A percentile compares a stretch with the other conserved stretches of the same genome.
phyloP scores from a whole-genome alignment of 2,797 vertebrate species.

The Hafferia zeledoni region DNA sequence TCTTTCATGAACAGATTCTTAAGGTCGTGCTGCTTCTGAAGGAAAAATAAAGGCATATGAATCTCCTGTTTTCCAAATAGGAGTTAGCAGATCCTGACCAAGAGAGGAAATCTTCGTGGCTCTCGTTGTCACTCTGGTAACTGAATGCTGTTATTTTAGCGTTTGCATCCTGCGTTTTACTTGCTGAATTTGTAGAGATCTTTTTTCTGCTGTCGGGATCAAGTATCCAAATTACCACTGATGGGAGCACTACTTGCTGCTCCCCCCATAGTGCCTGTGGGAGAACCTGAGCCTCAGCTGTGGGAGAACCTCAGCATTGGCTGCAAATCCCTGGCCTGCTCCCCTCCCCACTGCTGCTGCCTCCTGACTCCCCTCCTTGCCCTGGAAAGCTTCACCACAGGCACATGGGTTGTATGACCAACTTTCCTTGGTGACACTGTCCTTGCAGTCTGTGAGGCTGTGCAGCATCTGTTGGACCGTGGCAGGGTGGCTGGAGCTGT shows the following conservation, averaged over 20 bases:
- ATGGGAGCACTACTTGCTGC: accelerated
- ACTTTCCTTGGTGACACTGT: neutral
- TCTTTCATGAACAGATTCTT: neutral
- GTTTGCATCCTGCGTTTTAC: neutral
- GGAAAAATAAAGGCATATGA: neutral
- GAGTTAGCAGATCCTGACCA: neutral
- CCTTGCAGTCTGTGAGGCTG: neutral
- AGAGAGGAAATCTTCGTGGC: conserved; percentile 10
- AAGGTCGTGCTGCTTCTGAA: conserved; percentile 5
- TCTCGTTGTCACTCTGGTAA: neutral
- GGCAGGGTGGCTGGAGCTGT: neutral
- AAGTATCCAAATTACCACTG: neutral
- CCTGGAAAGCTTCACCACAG: neutral
- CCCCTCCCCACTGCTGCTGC: neutral
- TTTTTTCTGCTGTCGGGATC: neutral
- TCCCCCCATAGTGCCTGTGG: accelerated
- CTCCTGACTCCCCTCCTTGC: neutral
- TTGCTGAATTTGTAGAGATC: neutral
- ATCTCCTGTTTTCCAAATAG: conserved; percentile 2
- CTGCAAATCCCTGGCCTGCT: neutral
- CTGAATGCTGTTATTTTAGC: conserved; percentile 10
- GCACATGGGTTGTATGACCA: neutral
- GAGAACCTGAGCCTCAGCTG: neutral
- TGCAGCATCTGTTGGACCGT: accelerated
- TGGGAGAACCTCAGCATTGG: neutral